Conservation (phyloP, 2,888 invertebrate species). For the Cerceris ruficornis region DNA sequence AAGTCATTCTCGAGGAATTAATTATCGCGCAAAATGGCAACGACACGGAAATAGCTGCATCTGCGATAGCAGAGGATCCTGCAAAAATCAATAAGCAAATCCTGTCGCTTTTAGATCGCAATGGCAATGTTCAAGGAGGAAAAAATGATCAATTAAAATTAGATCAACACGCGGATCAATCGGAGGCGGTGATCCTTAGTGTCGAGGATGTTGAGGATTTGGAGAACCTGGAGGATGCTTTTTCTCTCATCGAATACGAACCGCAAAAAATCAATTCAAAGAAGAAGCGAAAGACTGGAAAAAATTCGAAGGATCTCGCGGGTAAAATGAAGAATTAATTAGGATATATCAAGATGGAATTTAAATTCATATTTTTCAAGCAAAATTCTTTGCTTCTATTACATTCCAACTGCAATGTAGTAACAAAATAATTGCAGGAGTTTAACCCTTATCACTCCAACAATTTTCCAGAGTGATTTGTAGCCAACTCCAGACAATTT, state of each 20-base stretch:
- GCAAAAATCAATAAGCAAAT: constrained; percentile 20
- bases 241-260: constrained; percentile 70
- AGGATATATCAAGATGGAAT: neutral
- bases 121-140: neutral
- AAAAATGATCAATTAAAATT: neutral
- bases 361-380: neutral
- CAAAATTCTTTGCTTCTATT: too few species aligned
- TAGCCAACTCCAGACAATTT: too few species aligned
- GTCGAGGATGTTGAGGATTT: constrained; percentile 55
- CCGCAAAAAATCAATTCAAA: constrained; percentile 66
- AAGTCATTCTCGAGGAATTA: constrained; percentile 20
- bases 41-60: constrained; percentile 2
- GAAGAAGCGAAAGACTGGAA: constrained; percentile 17
- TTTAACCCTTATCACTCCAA: too few species aligned
- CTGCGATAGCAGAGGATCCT: constrained; percentile 1
- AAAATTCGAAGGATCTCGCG: neutral
- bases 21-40: constrained; percentile 19
- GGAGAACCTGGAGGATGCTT: constrained; percentile 65
- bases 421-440: too few species aligned
- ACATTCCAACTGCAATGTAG: too few species aligned
- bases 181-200: constrained; percentile 25
- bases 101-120: constrained; percentile 12
- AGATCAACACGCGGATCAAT: constrained; percentile 57
- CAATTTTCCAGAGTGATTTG: too few species aligned
- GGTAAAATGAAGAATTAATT: constrained; percentile 18